Conservation (phyloP, 2,113 vertebrate genomes). For the Chitala chitala region DNA sequence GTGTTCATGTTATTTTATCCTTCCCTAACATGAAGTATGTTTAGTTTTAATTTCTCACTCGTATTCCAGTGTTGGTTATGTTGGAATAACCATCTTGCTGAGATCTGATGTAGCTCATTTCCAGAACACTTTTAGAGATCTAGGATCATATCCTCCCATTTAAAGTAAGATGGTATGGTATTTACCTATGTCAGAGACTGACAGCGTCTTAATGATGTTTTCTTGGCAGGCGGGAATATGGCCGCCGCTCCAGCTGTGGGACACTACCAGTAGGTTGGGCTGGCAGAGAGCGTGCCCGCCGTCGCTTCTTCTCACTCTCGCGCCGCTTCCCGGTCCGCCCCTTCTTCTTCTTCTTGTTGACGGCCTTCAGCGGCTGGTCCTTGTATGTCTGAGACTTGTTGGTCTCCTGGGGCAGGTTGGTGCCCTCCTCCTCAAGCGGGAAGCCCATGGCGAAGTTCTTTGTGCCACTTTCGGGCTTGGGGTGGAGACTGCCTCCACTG, state of each 20-base stretch:
- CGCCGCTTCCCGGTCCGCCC: slow-evolving; percentile 77
- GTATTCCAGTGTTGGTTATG: neutral
- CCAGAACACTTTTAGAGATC: neutral
- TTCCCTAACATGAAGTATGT: neutral
- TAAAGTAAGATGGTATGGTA: neutral
- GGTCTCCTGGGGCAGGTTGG: slow-evolving; percentile 86
- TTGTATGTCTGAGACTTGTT: slow-evolving; percentile 84
- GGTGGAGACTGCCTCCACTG: slow-evolving; percentile 61
- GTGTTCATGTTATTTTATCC: slow-evolving; percentile 2
- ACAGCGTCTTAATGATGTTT: slow-evolving; percentile 61
- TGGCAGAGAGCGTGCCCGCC: slow-evolving; percentile 67
- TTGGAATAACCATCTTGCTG: neutral
- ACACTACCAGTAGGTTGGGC: slow-evolving; percentile 44
- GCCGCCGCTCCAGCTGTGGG: slow-evolving; percentile 49
- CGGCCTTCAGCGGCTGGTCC: slow-evolving; percentile 66
- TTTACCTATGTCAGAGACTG: slow-evolving; percentile 66
- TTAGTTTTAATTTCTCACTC: slow-evolving; percentile 9
- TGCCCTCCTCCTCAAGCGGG: slow-evolving; percentile 66
- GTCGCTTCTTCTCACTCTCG: slow-evolving; percentile 87
- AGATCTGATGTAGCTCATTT: neutral
- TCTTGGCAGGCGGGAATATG: slow-evolving; percentile 46
- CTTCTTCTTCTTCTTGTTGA: slow-evolving; percentile 84
- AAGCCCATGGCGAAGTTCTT: slow-evolving; percentile 80
- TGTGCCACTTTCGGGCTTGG: slow-evolving; percentile 76
- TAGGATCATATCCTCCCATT: neutral